Evolutionary conservation across 2,888 invertebrate genomes (phyloP).

Genomic region (Pandemis corylana): DNA sequence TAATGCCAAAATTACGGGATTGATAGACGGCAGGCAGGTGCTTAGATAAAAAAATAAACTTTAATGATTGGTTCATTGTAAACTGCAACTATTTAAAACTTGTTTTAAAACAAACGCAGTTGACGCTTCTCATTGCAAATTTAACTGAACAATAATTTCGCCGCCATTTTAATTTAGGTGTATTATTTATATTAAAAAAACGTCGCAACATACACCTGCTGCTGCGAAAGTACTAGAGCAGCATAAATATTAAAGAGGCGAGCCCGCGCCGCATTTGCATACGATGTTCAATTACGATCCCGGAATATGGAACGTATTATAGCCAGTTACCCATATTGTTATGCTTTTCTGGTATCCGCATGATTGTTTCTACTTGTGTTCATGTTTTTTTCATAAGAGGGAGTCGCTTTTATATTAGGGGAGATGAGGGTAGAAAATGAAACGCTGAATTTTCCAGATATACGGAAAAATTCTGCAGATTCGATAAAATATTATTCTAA

Average conservation of each 20-base stretch:
- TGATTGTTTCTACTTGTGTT: slow-evolving; percentile 58
- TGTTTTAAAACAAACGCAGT: not conserved
- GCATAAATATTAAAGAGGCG: slow-evolving; percentile 77
- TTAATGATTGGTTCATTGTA: too few species aligned
- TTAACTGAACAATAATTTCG: not conserved
- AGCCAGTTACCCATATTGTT: slow-evolving; percentile 62
- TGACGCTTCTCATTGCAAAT: not conserved
- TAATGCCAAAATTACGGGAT: too few species aligned
- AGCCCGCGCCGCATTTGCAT: slow-evolving; percentile 75
- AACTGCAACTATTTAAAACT: too few species aligned
- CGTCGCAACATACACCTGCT: slow-evolving; percentile 61
- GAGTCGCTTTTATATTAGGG: slow-evolving; percentile 40
- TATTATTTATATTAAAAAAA: slow-evolving; percentile 1
- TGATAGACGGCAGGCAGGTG: too few species aligned
- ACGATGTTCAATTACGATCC: slow-evolving; percentile 79
- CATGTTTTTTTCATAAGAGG: slow-evolving; percentile 50
- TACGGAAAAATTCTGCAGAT: not conserved
- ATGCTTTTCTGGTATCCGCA: slow-evolving; percentile 61
- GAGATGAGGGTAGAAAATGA: slow-evolving; percentile 40
- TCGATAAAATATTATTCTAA: too few species aligned
- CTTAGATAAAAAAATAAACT: too few species aligned
- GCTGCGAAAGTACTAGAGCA: slow-evolving; percentile 64
- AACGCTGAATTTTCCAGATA: slow-evolving; percentile 15
- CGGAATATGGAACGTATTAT: slow-evolving; percentile 74
- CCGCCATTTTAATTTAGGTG: not conserved